These are phyloP conservation scores for Amblyopsis rosae DNA, from an alignment of 2,113 vertebrate species.

Conservation along the genomic window DNA sequence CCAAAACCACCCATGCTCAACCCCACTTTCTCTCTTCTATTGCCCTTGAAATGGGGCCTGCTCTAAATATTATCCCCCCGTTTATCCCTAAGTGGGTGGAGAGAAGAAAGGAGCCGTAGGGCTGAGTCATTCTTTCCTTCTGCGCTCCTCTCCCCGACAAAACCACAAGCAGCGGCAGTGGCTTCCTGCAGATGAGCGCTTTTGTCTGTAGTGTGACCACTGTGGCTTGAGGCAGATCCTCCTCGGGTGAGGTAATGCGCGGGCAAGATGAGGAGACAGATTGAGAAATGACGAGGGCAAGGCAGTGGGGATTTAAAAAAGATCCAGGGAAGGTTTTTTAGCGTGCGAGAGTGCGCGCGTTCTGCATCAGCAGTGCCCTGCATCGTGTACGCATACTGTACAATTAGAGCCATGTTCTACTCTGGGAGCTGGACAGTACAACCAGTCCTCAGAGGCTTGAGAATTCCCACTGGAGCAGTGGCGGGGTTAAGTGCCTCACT, in stretches of 20 bases:
- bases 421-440: not conserved
- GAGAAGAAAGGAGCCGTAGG: constrained; percentile 68
- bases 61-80: constrained; percentile 74
- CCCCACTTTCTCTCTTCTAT: constrained; percentile 77
- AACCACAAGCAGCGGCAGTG: constrained; percentile 72
- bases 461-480: not conserved
- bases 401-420: not conserved
- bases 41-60: constrained; percentile 79
- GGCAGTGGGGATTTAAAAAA: constrained; percentile 7
- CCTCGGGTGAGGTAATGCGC: constrained; percentile 66
- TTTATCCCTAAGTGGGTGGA: constrained; percentile 71
- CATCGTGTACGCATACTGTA: constrained; percentile 1
- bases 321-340: constrained; percentile 2
- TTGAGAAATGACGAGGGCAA: constrained; percentile 32
- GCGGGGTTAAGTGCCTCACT: not conserved
- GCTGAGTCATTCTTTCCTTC: constrained; percentile 77
- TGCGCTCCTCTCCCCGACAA: constrained; percentile 57
- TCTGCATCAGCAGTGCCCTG: constrained; percentile 16
- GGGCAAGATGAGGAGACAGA: constrained; percentile 44
- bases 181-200: constrained; percentile 75
- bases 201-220: constrained; percentile 78
- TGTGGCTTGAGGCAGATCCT: constrained; percentile 69
- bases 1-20: constrained; percentile 77
- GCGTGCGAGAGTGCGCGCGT: not conserved
- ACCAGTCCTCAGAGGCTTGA: constrained; percentile 5